Evolutionary conservation across 2,113 vertebrate species (phyloP).

Genomic region (Centropristis striata): DNA sequence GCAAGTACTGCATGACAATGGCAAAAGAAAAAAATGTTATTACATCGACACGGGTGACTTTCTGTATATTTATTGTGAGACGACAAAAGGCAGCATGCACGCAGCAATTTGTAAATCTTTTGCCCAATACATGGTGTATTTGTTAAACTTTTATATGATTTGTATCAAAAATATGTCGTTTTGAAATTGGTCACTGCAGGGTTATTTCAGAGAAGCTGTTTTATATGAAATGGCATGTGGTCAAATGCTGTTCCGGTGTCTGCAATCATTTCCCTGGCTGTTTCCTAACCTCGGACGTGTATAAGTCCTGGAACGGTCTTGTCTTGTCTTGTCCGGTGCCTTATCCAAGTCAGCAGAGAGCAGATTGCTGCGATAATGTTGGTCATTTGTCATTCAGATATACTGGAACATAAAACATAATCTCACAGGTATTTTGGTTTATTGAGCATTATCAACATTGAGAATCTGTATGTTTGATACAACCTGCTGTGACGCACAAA

Average conservation of each 20-base stretch:
- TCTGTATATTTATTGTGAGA: background rate
- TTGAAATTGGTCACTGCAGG: background rate
- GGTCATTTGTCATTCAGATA: background rate
- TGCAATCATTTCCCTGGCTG: background rate
- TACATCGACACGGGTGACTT: background rate
- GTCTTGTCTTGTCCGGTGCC: background rate
- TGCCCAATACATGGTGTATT: background rate
- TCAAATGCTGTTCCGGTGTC: background rate
- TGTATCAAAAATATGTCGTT: background rate
- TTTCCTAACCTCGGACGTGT: background rate
- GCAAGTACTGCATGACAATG: background rate
- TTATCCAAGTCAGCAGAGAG: background rate
- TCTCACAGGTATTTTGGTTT: background rate
- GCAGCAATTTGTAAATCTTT: background rate
- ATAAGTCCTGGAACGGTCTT: background rate
- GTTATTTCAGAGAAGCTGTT: background rate
- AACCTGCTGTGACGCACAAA: constrained; percentile 2
- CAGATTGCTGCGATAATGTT: background rate
- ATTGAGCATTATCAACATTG: background rate
- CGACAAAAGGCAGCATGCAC: background rate
- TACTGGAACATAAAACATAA: background rate
- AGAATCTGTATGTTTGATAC: background rate
- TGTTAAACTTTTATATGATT: background rate
- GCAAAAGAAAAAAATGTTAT: background rate
- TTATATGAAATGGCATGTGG: background rate